A percentile compares a stretch with the other conserved stretches of the same genome.
phyloP scores from a whole-genome alignment of 2,888 invertebrate species.

The Balanococcus diminutus region DNA sequence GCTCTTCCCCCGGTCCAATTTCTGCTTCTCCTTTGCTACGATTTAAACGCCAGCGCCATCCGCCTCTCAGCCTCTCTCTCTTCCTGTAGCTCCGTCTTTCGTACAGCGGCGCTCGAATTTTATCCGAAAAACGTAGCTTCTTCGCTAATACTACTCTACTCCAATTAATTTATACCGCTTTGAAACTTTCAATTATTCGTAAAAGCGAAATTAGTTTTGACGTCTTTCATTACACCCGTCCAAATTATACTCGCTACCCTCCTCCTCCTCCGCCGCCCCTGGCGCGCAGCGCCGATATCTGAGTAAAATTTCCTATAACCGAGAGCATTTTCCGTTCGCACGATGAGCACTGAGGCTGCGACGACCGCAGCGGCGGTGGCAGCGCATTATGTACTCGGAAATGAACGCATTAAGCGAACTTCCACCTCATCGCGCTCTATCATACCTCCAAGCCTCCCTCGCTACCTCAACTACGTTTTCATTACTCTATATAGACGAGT shows the following conservation, averaged over 20 bases:
- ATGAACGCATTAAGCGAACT: not conserved
- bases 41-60: not conserved
- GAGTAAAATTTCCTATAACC: not conserved
- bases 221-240: conserved; percentile 30
- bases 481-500: not conserved
- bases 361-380: not conserved
- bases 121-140: conserved; percentile 18
- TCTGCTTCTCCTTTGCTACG: no score
- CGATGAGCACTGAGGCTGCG: not conserved
- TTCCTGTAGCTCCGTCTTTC: not conserved
- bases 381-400: not conserved
- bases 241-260: not conserved
- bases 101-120: not conserved
- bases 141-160: conserved; percentile 9
- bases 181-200: conserved; percentile 37
- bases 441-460: no score
- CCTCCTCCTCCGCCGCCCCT: not conserved
- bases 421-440: not conserved
- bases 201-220: conserved; percentile 34
- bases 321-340: no score
- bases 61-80: not conserved
- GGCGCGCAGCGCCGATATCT: not conserved
- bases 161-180: conserved; percentile 36
- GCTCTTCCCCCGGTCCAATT: not conserved
- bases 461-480: not conserved